Base-by-base conservation (phyloP, 1,140 invertebrate genomes). In the Neomicropteryx cornuta region DNA sequence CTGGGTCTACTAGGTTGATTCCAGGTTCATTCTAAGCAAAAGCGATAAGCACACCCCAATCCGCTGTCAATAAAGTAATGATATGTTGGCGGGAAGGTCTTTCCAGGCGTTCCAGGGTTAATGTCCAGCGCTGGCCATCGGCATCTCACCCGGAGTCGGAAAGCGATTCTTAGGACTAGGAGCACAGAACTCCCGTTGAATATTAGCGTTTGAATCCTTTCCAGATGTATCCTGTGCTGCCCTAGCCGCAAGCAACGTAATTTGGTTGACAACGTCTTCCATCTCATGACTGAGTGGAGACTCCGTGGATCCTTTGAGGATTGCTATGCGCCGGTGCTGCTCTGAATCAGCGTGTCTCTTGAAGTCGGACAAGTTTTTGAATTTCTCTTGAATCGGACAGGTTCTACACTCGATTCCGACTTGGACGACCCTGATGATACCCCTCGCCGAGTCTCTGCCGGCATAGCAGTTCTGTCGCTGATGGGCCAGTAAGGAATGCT, bases 261-360 rank as follows among this genome's bases (percentile, higher is more conserved):
- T 84, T 62, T 85, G 82, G 55, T 85, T 85, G 19, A 85, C 82
- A 33, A 85, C 82, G 56, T 84, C 80, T 54, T 84, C 82, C 80
- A 85, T 85, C 54, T 84, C 79, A 60, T 83, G 77, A 24, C 73
- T 75, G 2, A 86, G 67, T 2, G 42, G 56, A 23, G 48, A 46
- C 28, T 46, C 52, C 17, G 38, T 37, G 28, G 43, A 47, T 18
- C 49, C 55, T 5, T 47, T 45, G 18, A 44, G 52, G 20, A 47
- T 43, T 32, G 62, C 54, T 40, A 61, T 54, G 11, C 67, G 62
- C 22, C 62, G 45, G 50, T 76, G 78, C 32, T 58, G 52, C 27
- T 74, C 71, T 19, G 66, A 67, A 22, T 81, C 78, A 24, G 76
- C 74, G 59, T 87, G 83, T 17, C 71, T 65, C 33, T 78, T 75